A percentile compares a stretch with the other conserved stretches of the same genome.
Conservation (phyloP, 2,797 vertebrate genomes). For the Anguilla megastoma region DNA sequence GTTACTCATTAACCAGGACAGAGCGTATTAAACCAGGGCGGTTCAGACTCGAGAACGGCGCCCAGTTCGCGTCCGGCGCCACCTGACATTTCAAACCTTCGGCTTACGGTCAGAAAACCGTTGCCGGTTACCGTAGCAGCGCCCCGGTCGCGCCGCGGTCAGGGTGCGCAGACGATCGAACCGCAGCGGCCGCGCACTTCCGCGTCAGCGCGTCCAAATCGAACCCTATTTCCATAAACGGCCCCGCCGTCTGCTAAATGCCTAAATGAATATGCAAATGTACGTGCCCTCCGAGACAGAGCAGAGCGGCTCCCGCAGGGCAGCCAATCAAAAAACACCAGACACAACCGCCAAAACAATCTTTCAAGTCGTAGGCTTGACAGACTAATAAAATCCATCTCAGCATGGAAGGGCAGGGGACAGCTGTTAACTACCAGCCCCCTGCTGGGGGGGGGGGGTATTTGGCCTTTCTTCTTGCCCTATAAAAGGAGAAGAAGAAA, state of each 20-base stretch:
- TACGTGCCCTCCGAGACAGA: neutral
- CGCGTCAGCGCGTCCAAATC: neutral
- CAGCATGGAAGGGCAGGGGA: neutral
- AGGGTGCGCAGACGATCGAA: neutral
- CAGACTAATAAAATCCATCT: neutral
- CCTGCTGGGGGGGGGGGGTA: neutral
- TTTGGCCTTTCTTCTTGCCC: neutral
- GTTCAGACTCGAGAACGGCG: neutral
- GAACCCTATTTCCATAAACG: neutral
- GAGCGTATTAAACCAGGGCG: neutral
- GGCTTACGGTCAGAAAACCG: neutral
- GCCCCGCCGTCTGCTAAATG: neutral
- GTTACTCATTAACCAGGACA: constrained; percentile 32
- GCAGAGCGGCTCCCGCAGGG: neutral
- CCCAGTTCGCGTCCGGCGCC: neutral
- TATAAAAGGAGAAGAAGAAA: constrained; percentile 11
- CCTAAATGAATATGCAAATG: neutral
- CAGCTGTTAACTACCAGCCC: neutral
- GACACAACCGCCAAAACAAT: neutral
- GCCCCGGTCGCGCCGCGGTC: neutral
- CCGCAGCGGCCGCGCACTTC: neutral
- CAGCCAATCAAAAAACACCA: neutral
- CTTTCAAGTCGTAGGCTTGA: neutral
- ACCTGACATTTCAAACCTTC: neutral
- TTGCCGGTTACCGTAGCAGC: neutral